Conservation (phyloP, 1,140 invertebrate genomes). For the Thalassaphorura encarpata region DNA sequence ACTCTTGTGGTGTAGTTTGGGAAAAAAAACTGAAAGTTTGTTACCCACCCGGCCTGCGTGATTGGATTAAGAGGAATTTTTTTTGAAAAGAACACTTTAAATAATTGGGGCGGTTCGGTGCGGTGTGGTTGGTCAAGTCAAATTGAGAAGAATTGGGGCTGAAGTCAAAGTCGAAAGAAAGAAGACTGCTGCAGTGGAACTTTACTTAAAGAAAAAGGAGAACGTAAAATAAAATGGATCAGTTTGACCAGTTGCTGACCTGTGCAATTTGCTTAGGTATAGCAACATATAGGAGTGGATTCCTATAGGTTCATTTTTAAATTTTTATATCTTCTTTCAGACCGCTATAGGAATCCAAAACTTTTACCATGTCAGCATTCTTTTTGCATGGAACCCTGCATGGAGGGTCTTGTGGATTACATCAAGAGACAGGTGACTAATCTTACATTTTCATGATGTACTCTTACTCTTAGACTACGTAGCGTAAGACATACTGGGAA, state of each 20-base stretch:
- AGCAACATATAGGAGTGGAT: not conserved
- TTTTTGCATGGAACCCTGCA: slow-evolving; percentile 96
- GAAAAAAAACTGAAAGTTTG: too few relatives aligned
- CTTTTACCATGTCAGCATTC: slow-evolving; percentile 98
- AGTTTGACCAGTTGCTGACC: slow-evolving; percentile 94
- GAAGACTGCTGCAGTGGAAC: not conserved
- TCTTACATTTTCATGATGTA: not conserved
- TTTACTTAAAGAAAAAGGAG: not conserved
- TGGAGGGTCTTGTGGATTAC: slow-evolving; percentile 93
- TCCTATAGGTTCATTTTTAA: not conserved
- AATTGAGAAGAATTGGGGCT: not conserved
- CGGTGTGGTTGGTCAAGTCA: too few relatives aligned
- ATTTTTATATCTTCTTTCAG: slow-evolving; percentile 51
- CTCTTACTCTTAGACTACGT: too few relatives aligned
- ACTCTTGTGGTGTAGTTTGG: too few relatives aligned
- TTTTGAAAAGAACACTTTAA: too few relatives aligned
- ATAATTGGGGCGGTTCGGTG: too few relatives aligned
- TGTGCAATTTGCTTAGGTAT: slow-evolving; percentile 91
- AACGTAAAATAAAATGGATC: slow-evolving; percentile 60
- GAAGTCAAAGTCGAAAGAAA: not conserved
- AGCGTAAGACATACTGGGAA: too few relatives aligned
- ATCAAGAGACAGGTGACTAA: slow-evolving; percentile 68
- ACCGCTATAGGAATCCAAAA: slow-evolving; percentile 93
- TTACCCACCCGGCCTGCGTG: too few relatives aligned
- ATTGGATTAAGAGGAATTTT: too few relatives aligned